These are phyloP conservation scores for Epinotia demarniana DNA, from an alignment of 2,888 invertebrate genomes.

Conservation along the genomic window DNA sequence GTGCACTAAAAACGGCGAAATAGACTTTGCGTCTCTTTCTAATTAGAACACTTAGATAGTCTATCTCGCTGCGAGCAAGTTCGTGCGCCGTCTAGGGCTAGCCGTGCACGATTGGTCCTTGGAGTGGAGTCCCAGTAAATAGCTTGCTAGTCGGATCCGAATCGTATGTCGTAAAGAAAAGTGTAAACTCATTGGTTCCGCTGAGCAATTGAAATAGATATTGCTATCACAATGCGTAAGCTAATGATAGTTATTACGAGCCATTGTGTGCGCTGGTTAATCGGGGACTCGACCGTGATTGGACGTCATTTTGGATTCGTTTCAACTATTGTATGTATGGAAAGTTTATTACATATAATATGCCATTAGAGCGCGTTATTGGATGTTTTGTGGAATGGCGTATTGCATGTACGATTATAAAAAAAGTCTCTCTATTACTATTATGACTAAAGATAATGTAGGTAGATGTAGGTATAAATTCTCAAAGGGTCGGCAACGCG, in stretches of 20 bases:
- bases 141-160: not conserved
- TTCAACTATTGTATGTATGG: conserved; percentile 37
- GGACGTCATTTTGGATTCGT: conserved; percentile 42
- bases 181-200: conserved; percentile 47
- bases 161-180: conserved; percentile 25
- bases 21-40: too few species aligned
- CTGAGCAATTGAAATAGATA: conserved; percentile 64
- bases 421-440: too few species aligned
- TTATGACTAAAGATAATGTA: too few species aligned
- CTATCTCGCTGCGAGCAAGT: too few species aligned
- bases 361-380: conserved; percentile 16
- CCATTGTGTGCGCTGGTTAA: conserved; percentile 46
- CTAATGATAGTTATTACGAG: conserved; percentile 60
- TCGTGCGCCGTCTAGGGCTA: too few species aligned
- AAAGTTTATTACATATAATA: conserved; percentile 18
- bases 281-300: conserved; percentile 35
- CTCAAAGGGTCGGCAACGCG: too few species aligned
- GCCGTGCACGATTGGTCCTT: too few species aligned
- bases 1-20: too few species aligned
- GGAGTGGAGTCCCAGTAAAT: not conserved
- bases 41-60: too few species aligned
- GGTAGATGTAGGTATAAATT: too few species aligned
- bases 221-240: conserved; percentile 60
- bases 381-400: not conserved
- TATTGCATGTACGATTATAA: not conserved